phyloP scores from a whole-genome alignment of 2,113 vertebrate species.

The Harpagus bidentatus region DNA sequence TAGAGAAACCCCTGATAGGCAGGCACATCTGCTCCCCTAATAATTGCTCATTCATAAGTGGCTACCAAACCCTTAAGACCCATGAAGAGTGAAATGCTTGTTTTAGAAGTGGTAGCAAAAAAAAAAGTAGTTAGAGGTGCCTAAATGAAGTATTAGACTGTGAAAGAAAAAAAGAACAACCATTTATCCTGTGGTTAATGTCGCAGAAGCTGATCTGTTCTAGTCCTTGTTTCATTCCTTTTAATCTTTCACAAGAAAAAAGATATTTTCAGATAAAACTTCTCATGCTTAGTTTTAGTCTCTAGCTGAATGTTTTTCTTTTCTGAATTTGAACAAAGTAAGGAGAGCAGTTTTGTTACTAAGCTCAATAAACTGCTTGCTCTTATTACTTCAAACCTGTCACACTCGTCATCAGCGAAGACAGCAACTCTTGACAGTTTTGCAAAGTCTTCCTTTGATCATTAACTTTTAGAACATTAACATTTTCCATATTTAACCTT shows the following conservation, averaged over 20 bases:
- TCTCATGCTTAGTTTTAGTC: neutral
- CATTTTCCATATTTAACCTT: constrained; percentile 45
- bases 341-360: constrained; percentile 22
- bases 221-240: neutral
- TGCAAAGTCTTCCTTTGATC: constrained; percentile 43
- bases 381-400: constrained; percentile 51
- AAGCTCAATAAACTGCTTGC: constrained; percentile 38
- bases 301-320: neutral
- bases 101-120: neutral
- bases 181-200: neutral
- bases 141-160: neutral
- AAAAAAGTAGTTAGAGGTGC: neutral
- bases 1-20: neutral
- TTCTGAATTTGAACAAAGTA: constrained; percentile 16
- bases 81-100: neutral
- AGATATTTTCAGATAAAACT: constrained; percentile 9
- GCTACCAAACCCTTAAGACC: neutral
- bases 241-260: neutral
- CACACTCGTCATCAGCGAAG: neutral
- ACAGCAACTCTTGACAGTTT: constrained; percentile 43
- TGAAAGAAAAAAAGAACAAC: neutral
- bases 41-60: neutral
- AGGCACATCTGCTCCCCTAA: neutral
- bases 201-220: neutral
- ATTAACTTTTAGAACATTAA: constrained; percentile 32